Conservation (phyloP, 1,140 invertebrate genomes). For the Protaetia brevitarsis region DNA sequence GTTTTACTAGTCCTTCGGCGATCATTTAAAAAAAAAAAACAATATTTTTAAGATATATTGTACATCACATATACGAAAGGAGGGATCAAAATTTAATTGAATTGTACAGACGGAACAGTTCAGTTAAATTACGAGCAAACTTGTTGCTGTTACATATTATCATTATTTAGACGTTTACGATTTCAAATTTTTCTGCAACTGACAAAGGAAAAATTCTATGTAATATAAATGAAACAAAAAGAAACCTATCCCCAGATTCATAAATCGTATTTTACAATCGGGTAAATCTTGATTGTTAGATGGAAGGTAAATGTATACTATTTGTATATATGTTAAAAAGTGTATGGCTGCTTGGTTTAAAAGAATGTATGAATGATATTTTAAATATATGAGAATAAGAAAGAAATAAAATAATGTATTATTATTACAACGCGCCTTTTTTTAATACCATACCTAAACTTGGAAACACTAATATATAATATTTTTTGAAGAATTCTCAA, state of each 20-base stretch:
- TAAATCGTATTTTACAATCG: slow-evolving; percentile 32
- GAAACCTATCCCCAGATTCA: slow-evolving; percentile 25
- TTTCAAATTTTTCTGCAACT: slow-evolving; percentile 28
- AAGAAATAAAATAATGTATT: slow-evolving; percentile 34
- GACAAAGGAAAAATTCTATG: slow-evolving; percentile 28
- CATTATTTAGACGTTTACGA: slow-evolving; percentile 6
- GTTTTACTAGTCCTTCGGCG: no score
- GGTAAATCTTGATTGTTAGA: slow-evolving; percentile 32
- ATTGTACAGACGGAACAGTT: no score
- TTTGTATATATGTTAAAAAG: slow-evolving; percentile 38
- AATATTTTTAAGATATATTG: no score
- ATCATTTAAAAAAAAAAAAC: no score
- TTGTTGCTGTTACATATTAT: slow-evolving; percentile 21
- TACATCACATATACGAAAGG: no score
- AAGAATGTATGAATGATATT: slow-evolving; percentile 39
- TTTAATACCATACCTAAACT: slow-evolving; percentile 3
- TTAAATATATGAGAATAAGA: slow-evolving; percentile 39
- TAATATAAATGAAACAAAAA: slow-evolving; percentile 15
- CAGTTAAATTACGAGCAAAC: background rate
- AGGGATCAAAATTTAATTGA: no score
- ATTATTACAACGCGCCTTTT: slow-evolving; percentile 24
- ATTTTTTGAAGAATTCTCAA: no score
- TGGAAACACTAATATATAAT: no score
- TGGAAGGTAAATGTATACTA: slow-evolving; percentile 34
- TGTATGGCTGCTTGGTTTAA: slow-evolving; percentile 37